phyloP scores from a whole-genome alignment of 2,797 vertebrate genomes.

The Anisognathus igniventris region DNA sequence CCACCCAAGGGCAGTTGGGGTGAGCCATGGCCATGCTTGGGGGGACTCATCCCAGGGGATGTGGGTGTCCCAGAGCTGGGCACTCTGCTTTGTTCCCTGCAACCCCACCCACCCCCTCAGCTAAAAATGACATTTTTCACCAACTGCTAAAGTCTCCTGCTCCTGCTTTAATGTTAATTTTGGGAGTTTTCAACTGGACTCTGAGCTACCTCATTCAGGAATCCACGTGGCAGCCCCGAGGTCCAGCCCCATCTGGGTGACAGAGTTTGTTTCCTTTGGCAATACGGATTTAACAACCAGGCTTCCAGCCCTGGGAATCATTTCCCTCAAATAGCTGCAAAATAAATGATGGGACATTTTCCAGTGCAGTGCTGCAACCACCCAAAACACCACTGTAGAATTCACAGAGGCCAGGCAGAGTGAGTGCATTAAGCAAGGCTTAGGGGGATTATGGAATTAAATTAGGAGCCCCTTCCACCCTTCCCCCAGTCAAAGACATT shows the following conservation, averaged over 20 bases:
- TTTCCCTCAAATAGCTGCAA: neutral
- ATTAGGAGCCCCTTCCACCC: slow-evolving; percentile 43
- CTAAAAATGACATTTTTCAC: neutral
- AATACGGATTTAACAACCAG: neutral
- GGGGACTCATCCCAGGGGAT: neutral
- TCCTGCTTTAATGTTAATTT: neutral
- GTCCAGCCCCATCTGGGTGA: neutral
- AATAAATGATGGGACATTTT: slow-evolving; percentile 35
- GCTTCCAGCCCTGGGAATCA: neutral
- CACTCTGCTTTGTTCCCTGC: neutral
- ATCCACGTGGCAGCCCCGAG: neutral
- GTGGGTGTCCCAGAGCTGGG: neutral
- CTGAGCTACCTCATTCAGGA: neutral
- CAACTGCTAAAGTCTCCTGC: neutral
- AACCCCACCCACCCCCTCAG: neutral
- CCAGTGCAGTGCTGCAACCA: neutral
- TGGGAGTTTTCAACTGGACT: neutral
- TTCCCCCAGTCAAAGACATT: slow-evolving; percentile 13
- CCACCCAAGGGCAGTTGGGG: neutral
- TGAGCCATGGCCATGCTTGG: rapidly evolving
- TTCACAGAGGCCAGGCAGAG: neutral
- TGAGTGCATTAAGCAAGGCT: slow-evolving; percentile 42
- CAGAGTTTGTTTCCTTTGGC: neutral
- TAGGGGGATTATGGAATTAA: slow-evolving; percentile 57
- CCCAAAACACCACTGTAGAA: slow-evolving; percentile 1